A percentile compares a stretch with the other conserved stretches of the same genome.
Conservation (phyloP, 2,888 invertebrate genomes). For the Agelastica alni region DNA sequence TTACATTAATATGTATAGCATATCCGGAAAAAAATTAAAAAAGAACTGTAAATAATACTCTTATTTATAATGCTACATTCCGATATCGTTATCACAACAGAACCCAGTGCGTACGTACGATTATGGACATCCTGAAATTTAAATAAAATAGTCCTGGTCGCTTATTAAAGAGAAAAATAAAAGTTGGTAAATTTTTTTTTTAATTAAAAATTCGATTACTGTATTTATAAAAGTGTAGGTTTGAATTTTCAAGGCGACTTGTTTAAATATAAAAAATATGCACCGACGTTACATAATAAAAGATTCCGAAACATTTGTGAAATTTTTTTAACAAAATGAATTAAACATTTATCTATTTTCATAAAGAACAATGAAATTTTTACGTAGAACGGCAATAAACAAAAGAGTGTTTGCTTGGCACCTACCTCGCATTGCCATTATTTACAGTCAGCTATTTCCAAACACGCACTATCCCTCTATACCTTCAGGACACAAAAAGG, state of each 20-base stretch:
- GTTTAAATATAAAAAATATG: neutral
- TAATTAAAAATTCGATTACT: too few species aligned
- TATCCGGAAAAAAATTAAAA: too few species aligned
- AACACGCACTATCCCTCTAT: conserved; percentile 15
- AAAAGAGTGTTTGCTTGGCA: conserved; percentile 27
- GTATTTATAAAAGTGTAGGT: too few species aligned
- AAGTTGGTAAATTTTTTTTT: too few species aligned
- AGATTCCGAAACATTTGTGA: neutral
- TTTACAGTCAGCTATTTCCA: conserved; percentile 22
- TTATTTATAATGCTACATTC: too few species aligned
- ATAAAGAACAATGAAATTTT: conserved; percentile 9
- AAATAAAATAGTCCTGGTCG: too few species aligned
- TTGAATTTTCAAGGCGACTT: neutral
- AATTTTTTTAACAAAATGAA: neutral
- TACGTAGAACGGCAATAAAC: conserved; percentile 23
- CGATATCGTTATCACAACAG: too few species aligned
- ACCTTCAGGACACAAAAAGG: conserved; percentile 18
- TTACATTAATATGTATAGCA: too few species aligned
- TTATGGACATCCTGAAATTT: too few species aligned
- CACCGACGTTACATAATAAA: neutral
- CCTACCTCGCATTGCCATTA: conserved; percentile 56
- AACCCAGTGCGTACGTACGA: too few species aligned
- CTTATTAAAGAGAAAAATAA: too few species aligned
- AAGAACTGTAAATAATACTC: too few species aligned
- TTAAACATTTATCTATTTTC: neutral